Evolutionary conservation across 2,797 vertebrate genomes (phyloP), one percentile per base, ranked within the genome.

Genomic region (Muscicapa comitata): DNA sequence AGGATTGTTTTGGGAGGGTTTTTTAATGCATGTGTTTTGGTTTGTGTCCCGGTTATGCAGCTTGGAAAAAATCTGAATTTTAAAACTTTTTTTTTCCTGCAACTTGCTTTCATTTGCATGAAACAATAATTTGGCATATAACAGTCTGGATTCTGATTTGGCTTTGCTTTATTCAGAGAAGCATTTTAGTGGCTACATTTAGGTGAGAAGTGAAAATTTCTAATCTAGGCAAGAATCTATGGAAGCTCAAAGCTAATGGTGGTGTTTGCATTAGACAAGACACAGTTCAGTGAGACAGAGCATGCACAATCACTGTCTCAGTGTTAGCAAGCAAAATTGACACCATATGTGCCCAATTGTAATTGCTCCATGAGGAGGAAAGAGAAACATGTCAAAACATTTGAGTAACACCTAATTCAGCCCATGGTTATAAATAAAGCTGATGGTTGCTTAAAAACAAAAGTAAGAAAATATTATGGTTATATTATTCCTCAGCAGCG

Each of bases 381-480:
- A 92, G 91, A 95, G 97, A 97, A 97, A 94, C 95, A 96, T 97
- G 98, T 98, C 98, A 97, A 96, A 97, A 94, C 92, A 96, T 95
- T 97, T 97, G 95, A 94, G 89, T 95, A 96, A 97, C 98, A 98
- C 98, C 97, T 98, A 96, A 98, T 98, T 98, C 97, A 97, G 97
- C 78, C 85, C 54, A 8, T 83, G 89, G 95, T 96, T 97, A 97
- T 97, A 98, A 97, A 98, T 98, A 98, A 97, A 92, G 66, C 95
- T 91, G 94, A 96, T 96, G 90, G 95, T 95, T 78, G 91, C 95
- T 95, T 97, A 91, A 97, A 97, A 97, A 97, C 94, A 97, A 97
- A 97, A 97, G 95, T 96, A 86, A 74, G 85, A 96, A 97, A 97
- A 96, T 94, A 82, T 94, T 97, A 90, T 86, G 94, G 90, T 94